phyloP scores from a whole-genome alignment of 2,888 invertebrate genomes.

The Lypha dubia region DNA sequence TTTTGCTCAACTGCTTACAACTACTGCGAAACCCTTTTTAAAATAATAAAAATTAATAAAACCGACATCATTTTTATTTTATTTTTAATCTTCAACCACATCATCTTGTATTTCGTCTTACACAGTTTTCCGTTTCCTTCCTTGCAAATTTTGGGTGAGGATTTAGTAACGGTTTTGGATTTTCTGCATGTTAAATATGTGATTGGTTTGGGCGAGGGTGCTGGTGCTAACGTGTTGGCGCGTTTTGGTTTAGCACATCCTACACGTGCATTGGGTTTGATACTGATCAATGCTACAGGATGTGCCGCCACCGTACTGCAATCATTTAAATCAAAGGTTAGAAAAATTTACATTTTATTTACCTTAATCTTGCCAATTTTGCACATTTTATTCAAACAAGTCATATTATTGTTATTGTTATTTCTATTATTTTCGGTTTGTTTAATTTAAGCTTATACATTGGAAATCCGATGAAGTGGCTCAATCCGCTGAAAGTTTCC shows the following conservation, averaged over 20 bases:
- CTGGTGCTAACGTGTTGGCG: constrained; percentile 93
- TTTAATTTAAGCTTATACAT: constrained; percentile 87
- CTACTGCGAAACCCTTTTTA: too few species aligned
- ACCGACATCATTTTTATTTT: constrained; percentile 13
- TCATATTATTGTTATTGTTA: background rate
- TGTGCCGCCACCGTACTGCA: constrained; percentile 94
- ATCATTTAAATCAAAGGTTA: constrained; percentile 90
- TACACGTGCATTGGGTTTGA: constrained; percentile 89
- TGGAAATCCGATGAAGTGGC: constrained; percentile 93
- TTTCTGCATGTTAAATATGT: constrained; percentile 92
- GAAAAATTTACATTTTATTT: background rate
- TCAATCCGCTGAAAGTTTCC: constrained; percentile 93
- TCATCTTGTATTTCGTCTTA: constrained; percentile 6
- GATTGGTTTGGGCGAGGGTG: constrained; percentile 93
- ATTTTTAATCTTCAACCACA: background rate
- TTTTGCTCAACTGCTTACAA: too few species aligned
- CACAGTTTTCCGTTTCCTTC: constrained; percentile 91
- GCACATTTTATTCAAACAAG: background rate
- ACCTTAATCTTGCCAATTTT: background rate
- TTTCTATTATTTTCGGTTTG: constrained; percentile 51
- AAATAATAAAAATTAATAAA: constrained; percentile 18
- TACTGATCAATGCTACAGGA: constrained; percentile 94
- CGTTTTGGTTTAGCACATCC: constrained; percentile 93
- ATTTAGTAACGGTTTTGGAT: constrained; percentile 91
- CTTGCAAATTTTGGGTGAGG: constrained; percentile 92